phyloP scores from a whole-genome alignment of 2,888 invertebrate genomes.

The Andrena camellia region DNA sequence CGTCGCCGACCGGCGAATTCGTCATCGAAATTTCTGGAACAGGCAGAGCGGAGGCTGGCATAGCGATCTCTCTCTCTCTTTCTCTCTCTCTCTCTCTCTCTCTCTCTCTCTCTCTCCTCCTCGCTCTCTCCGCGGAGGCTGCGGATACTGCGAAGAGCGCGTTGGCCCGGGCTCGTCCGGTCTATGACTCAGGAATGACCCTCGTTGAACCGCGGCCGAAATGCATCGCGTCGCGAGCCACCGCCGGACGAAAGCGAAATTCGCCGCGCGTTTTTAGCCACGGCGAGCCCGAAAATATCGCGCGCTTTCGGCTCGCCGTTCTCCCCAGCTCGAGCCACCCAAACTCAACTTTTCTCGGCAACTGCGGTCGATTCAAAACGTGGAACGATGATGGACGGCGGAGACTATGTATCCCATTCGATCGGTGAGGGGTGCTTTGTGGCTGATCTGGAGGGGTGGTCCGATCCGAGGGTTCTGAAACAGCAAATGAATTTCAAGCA shows the following conservation, averaged over 20 bases:
- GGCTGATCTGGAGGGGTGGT: too few relatives aligned
- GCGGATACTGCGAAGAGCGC: conserved; percentile 47
- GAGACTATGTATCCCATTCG: too few relatives aligned
- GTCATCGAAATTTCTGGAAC: conserved; percentile 83
- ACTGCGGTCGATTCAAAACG: too few relatives aligned
- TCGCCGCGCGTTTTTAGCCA: conserved; percentile 73
- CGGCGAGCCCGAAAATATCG: conserved; percentile 72
- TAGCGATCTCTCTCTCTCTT: conserved; percentile 11
- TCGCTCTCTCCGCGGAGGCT: conserved; percentile 1
- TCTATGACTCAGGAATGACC: conserved; percentile 84
- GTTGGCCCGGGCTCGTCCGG: conserved; percentile 79
- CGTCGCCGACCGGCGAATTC: conserved; percentile 71
- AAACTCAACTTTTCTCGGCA: too few relatives aligned
- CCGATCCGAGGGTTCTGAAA: too few relatives aligned
- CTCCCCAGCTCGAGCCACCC: too few relatives aligned
- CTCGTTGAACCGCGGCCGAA: conserved; percentile 78
- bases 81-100: neutral
- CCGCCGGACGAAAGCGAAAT: conserved; percentile 65
- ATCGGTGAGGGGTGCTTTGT: too few relatives aligned
- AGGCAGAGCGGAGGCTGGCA: conserved; percentile 42
- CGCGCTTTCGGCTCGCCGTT: conserved; percentile 39
- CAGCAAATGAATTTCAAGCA: too few relatives aligned
- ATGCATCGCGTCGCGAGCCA: conserved; percentile 10
- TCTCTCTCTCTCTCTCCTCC: conserved; percentile 1
- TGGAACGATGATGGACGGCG: too few relatives aligned